Evolutionary conservation across 1,140 invertebrate species (phyloP), one percentile per base, ranked within the genome.

Genomic region (Nasonia giraulti): DNA sequence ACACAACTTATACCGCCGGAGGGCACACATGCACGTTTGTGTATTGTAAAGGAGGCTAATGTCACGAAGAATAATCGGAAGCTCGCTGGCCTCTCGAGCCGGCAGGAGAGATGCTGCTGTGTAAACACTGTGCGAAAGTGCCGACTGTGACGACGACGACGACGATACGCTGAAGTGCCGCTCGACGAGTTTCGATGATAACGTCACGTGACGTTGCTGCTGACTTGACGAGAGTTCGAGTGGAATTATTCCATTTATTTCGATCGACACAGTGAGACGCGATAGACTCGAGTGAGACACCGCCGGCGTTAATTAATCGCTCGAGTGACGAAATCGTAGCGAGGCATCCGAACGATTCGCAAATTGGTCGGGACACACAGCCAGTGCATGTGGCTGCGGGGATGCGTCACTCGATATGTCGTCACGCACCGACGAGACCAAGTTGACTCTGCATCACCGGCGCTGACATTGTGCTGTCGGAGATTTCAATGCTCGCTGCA

Each of bases 401-500:
- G 55, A 62, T 62, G 55, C 55, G 55, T 62, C 55, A 62, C 55
- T 62, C 55, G 5, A 14, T 7, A 62, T 62, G 55, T 62, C 55
- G 20, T 62, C 55, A 62, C 17, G 0, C 55, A 5, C 14, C 2
- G 7, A 62, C 17, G 47, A 62, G 50, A 17, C 27, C 12, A 62
- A 78, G 33, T 78, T 33, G 50, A 66, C 14, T 37, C 27, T 33
- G 55, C 17, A 3, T 6, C 2, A 4, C 10, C 47, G 23, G 44
- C 4, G 12, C 20, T 27, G 44, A 76, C 4, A 75, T 44, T 44
- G n/a, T 17, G 11, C 75, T 27, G 40, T 20, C 37, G 80, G 80
- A 82, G 80, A 82, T 75, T 82, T 82, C 71, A 75, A 82, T 82
- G 80, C 80, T 75, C 27, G 71, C 27, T 27, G 27, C 37, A 75